These are phyloP conservation scores for Epinephelus cyanopodus DNA, from an alignment of 2,113 vertebrate species.

Conservation along the genomic window DNA sequence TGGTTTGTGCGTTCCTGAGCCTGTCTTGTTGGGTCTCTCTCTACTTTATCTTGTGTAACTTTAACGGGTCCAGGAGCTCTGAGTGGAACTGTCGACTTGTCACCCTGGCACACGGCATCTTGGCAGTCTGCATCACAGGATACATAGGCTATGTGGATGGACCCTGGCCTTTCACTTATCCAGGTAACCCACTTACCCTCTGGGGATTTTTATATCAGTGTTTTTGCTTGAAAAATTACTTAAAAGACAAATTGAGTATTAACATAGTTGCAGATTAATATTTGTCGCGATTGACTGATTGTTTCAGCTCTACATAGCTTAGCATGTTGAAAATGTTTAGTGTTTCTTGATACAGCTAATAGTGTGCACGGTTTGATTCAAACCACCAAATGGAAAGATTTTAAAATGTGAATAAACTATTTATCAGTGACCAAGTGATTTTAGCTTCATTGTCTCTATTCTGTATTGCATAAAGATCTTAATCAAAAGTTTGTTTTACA, in stretches of 20 bases:
- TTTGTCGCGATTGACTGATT: background rate
- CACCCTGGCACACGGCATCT: constrained; percentile 92
- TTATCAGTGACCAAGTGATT: background rate
- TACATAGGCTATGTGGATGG: constrained; percentile 97
- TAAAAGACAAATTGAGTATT: background rate
- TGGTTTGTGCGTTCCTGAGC: constrained; percentile 86
- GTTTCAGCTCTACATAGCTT: background rate
- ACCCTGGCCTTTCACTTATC: constrained; percentile 94
- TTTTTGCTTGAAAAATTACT: background rate
- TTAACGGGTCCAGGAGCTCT: constrained; percentile 84
- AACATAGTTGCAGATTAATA: background rate
- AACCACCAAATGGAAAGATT: background rate
- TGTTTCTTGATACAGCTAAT: background rate
- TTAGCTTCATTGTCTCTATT: background rate
- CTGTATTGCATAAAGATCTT: background rate
- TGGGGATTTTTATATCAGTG: background rate
- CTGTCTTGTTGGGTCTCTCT: constrained; percentile 90
- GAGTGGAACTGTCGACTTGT: constrained; percentile 98
- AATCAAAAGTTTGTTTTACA: background rate
- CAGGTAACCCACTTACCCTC: constrained; percentile 83
- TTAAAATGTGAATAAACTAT: background rate
- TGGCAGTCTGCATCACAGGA: constrained; percentile 90
- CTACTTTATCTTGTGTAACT: constrained; percentile 88
- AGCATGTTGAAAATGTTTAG: background rate
- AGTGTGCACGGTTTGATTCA: background rate